phyloP scores from a whole-genome alignment of 2,888 invertebrate species.

The Shargacucullia verbasci region DNA sequence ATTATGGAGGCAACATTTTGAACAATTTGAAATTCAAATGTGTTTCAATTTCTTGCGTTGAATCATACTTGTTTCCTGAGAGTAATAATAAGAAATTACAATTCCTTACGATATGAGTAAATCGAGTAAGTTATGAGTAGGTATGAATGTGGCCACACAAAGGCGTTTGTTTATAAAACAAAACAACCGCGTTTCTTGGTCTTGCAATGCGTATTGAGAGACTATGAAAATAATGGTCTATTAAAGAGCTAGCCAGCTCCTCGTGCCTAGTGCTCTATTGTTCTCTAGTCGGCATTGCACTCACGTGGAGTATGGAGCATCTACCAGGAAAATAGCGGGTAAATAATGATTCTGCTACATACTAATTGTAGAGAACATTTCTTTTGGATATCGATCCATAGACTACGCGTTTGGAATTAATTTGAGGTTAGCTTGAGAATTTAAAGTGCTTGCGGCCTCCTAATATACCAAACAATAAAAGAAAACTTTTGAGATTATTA shows the following conservation, averaged over 20 bases:
- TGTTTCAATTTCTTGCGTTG: constrained; percentile 57
- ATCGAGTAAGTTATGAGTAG: constrained; percentile 69
- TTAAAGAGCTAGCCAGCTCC: constrained; percentile 64
- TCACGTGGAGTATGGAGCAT: constrained; percentile 41
- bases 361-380: constrained; percentile 37
- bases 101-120: constrained; percentile 66
- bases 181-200: constrained; percentile 72
- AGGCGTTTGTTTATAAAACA: constrained; percentile 86
- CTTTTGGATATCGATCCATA: constrained; percentile 25
- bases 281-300: constrained; percentile 50
- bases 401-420: constrained; percentile 27
- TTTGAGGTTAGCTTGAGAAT: constrained; percentile 12
- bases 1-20: constrained; percentile 48
- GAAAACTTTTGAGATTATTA: constrained; percentile 15
- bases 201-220: constrained; percentile 71
- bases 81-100: constrained; percentile 63
- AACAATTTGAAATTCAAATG: constrained; percentile 61
- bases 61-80: constrained; percentile 56
- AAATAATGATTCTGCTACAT: constrained; percentile 44
- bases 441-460: constrained; percentile 11
- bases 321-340: constrained; percentile 52
- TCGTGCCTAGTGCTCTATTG: constrained; percentile 59
- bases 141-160: constrained; percentile 73
- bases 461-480: constrained; percentile 6
- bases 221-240: constrained; percentile 76